Percentiles rank a stretch among this genome's conserved stretches.
Evolutionary conservation across 2,113 vertebrate genomes (phyloP).

Genomic region (Colius striatus): DNA sequence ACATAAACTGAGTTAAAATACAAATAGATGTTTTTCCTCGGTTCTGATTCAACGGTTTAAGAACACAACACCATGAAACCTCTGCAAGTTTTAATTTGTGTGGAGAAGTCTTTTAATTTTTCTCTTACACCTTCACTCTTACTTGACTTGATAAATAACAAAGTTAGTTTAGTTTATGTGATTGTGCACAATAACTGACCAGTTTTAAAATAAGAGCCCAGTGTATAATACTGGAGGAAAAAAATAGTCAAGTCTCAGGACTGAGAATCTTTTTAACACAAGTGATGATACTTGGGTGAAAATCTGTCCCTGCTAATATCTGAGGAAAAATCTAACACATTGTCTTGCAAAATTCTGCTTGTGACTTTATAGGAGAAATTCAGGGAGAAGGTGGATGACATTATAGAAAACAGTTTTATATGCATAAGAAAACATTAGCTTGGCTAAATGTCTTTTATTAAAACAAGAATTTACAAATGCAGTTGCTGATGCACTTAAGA

Average conservation of each 20-base stretch:
- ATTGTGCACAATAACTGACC: neutral
- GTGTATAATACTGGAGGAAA: accelerated
- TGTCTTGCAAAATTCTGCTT: neutral
- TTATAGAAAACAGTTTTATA: neutral
- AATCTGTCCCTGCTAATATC: neutral
- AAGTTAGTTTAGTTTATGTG: neutral
- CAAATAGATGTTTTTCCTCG: too few relatives aligned
- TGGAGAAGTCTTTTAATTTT: too few relatives aligned
- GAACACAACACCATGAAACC: too few relatives aligned
- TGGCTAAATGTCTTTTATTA: neutral
- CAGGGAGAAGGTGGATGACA: neutral
- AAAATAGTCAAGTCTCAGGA: neutral
- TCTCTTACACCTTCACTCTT: too few relatives aligned
- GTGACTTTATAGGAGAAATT: neutral
- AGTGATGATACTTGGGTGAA: neutral
- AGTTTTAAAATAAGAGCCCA: neutral
- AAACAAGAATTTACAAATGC: neutral
- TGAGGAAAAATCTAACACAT: neutral
- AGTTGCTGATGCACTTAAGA: neutral
- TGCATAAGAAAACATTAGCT: neutral
- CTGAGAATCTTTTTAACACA: neutral
- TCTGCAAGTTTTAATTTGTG: too few relatives aligned
- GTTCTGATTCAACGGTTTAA: too few relatives aligned
- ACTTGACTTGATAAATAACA: too few relatives aligned
- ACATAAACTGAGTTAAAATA: neutral